phyloP scores from a whole-genome alignment of 1,140 invertebrate species.

The Pseudomyrmex concolor region DNA sequence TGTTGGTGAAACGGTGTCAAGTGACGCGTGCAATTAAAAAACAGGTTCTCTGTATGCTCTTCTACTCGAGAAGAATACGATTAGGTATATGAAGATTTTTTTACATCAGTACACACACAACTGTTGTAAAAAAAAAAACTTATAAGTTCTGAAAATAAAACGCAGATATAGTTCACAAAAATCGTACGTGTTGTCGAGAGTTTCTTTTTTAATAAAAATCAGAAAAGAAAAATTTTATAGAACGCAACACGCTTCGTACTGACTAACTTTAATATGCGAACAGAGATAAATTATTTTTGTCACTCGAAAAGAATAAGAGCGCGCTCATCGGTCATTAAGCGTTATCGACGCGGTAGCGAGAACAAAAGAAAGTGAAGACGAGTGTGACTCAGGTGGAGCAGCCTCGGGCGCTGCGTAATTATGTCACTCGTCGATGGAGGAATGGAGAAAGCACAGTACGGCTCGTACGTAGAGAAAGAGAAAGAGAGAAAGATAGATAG shows the following conservation, averaged over 20 bases:
- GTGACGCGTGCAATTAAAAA: conserved; percentile 48
- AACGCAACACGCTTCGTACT: neutral
- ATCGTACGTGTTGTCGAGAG: neutral
- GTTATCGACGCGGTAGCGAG: conserved; percentile 49
- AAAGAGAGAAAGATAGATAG: conserved; percentile 1
- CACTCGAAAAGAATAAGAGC: conserved; percentile 30
- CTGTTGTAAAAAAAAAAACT: no score
- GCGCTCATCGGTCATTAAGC: conserved; percentile 21
- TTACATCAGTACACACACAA: no score
- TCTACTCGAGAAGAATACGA: neutral
- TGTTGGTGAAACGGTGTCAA: conserved; percentile 56
- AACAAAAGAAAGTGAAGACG: conserved; percentile 69
- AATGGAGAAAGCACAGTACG: conserved; percentile 52
- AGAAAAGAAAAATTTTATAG: no score
- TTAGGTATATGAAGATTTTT: neutral
- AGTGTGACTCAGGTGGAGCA: conserved; percentile 77
- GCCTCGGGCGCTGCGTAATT: conserved; percentile 75
- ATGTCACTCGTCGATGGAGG: conserved; percentile 74
- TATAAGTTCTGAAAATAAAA: neutral
- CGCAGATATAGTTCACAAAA: neutral
- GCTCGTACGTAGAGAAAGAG: conserved; percentile 61
- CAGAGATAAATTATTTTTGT: neutral
- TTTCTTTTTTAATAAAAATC: no score
- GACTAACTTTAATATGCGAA: neutral
- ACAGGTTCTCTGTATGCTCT: neutral